phyloP scores from a whole-genome alignment of 2,888 invertebrate genomes.

The Suillia variegata region DNA sequence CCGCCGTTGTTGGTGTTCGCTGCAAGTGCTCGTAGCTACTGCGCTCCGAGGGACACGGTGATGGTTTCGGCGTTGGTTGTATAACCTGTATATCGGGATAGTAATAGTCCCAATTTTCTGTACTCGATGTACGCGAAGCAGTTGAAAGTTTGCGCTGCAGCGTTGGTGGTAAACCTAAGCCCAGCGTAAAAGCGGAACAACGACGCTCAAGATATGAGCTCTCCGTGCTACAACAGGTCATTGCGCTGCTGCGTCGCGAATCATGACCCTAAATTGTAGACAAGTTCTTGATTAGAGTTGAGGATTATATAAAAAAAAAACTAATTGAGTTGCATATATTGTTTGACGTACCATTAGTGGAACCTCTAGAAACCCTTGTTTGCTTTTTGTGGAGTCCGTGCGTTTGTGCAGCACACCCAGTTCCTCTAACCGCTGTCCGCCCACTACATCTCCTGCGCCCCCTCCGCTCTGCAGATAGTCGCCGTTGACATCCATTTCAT shows the following conservation, averaged over 20 bases:
- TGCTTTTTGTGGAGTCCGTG: constrained; percentile 57
- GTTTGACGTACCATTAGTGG: constrained; percentile 56
- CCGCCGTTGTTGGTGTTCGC: constrained; percentile 30
- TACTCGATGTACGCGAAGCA: constrained; percentile 56
- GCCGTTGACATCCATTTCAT: constrained; percentile 61
- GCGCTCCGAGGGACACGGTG: constrained; percentile 76
- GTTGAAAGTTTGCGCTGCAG: constrained; percentile 56
- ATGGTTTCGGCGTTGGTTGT: constrained; percentile 81
- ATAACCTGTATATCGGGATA: constrained; percentile 74
- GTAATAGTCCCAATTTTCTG: constrained; percentile 65
- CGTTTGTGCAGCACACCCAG: constrained; percentile 41
- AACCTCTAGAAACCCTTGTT: constrained; percentile 59
- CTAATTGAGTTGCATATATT: neutral
- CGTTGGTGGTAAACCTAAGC: constrained; percentile 65
- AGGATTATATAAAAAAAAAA: neutral
- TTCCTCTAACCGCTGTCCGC: constrained; percentile 43
- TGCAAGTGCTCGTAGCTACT: constrained; percentile 46
- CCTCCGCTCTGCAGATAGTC: constrained; percentile 61
- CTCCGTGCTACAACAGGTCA: constrained; percentile 84
- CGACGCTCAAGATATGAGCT: constrained; percentile 83
- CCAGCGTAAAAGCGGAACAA: constrained; percentile 78
- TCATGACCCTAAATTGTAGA: constrained; percentile 60
- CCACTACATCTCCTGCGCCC: constrained; percentile 5
- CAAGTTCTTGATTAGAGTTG: no score
- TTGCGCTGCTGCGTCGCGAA: constrained; percentile 75